Conservation (phyloP, 2,113 vertebrate species). For the Noctilio leporinus region DNA sequence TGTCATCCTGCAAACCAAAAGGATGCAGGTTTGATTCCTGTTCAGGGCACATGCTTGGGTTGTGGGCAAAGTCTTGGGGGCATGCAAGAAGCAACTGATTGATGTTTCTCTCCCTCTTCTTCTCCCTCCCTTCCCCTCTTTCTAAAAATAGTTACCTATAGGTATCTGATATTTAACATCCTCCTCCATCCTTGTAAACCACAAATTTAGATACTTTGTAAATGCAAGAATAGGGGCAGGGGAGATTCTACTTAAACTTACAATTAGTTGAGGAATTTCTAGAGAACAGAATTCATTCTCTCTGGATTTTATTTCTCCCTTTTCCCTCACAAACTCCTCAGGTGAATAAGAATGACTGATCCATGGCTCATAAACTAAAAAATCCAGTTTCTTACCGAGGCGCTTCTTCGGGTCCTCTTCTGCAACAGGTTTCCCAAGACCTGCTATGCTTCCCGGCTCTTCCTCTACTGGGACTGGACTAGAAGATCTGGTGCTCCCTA, state of each 20-base stretch:
- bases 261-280: background rate
- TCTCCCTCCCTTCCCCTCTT: no score
- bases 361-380: background rate
- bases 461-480: constrained; percentile 75
- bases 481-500: constrained; percentile 51
- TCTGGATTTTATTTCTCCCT: background rate
- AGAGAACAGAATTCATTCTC: background rate
- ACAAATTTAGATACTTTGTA: background rate
- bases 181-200: background rate
- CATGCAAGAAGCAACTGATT: no score
- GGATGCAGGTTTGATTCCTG: no score
- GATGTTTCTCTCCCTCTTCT: no score
- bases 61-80: no score
- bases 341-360: background rate
- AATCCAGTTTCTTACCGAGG: constrained; percentile 69
- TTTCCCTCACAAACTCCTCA: background rate
- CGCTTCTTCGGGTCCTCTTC: constrained; percentile 82
- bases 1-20: no score
- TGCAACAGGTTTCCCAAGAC: constrained; percentile 80
- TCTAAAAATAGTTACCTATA: background rate
- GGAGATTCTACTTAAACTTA: background rate
- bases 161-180: background rate
- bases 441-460: constrained; percentile 80
- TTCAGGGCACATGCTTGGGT: no score
- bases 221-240: background rate